Conservation (phyloP, 2,888 invertebrate genomes). For the Metallyticus violacea region DNA sequence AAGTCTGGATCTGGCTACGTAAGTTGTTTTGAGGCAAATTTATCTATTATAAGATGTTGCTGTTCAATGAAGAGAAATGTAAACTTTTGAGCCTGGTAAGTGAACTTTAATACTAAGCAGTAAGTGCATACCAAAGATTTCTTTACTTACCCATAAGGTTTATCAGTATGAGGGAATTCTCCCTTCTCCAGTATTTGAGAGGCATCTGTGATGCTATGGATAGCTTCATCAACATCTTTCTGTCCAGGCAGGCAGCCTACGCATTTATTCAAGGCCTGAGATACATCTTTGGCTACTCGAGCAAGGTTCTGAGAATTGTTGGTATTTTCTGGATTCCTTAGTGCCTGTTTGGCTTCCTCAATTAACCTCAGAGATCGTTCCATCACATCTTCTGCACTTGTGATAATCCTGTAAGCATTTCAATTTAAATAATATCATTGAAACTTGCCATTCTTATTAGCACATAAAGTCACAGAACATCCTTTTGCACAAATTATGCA, state of each 20-base stretch:
- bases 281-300: slow-evolving; percentile 71
- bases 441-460: no score
- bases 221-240: slow-evolving; percentile 87
- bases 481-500: no score
- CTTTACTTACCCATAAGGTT: slow-evolving; percentile 60
- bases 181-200: slow-evolving; percentile 66
- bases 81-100: no score
- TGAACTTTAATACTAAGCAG: no score
- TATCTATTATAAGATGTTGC: no score
- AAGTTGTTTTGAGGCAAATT: no score
- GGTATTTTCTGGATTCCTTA: slow-evolving; percentile 63
- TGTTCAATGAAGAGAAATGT: no score
- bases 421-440: no score
- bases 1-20: no score
- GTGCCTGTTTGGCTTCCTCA: slow-evolving; percentile 76
- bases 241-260: slow-evolving; percentile 90
- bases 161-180: slow-evolving; percentile 72
- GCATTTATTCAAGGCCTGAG: slow-evolving; percentile 61
- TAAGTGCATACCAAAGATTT: no score
- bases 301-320: slow-evolving; percentile 58
- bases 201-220: slow-evolving; percentile 72
- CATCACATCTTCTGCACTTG: slow-evolving; percentile 73
- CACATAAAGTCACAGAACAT: no score
- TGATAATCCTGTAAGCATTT: slow-evolving; percentile 45
- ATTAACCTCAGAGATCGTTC: slow-evolving; percentile 73